Base-by-base conservation (phyloP, 2,888 invertebrate genomes). In the Cantharis nigra region DNA sequence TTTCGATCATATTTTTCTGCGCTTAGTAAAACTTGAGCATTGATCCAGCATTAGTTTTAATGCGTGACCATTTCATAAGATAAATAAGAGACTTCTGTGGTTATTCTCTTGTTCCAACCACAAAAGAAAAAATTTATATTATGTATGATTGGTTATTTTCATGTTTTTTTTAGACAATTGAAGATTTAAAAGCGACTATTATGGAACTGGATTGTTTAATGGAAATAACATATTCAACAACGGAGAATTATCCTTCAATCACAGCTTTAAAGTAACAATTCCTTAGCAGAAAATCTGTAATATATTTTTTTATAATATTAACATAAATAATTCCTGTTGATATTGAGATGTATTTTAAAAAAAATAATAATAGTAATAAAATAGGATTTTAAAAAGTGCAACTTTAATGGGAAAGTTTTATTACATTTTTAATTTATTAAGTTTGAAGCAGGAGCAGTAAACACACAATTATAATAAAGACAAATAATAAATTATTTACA, bases 151-250 rank as follows among this genome's bases (percentile, higher is more conserved):
- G 10, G 0, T 18, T 9, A 64, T 33, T 20, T 72, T 70, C 20
- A 9, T 63, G 16, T 63, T 77, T 73, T 78, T 72, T 26, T 5
- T 69, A 87, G 87, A 83, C 81, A 18, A 72, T 87, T 23, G 81
- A 82, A 65, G 81, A 79, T 10, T 81, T 87, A 23, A 85, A 84
- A 80, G 75, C 80, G 11, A 85, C 83, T 78, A 77, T 87, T 30
- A 62, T 83, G 2, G 64, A 79, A 9, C 75, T 87, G n/a, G 81
- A 87, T 78, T 79, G 83, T 71, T 69, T 86, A 18, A 81, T 88
- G 81, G 84, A 85, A 80, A 81, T 88, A 33, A 81, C 83, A 75
- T 80, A 85, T 76, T 82, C 80, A 33, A 80, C 80, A 64, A 80
- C 81, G 23, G 81, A 82, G 28, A 81, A 83, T 16, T 76, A 78